These are phyloP conservation scores for Bellardia bayeri DNA, from an alignment of 2,888 invertebrate genomes.

Conservation along the genomic window DNA sequence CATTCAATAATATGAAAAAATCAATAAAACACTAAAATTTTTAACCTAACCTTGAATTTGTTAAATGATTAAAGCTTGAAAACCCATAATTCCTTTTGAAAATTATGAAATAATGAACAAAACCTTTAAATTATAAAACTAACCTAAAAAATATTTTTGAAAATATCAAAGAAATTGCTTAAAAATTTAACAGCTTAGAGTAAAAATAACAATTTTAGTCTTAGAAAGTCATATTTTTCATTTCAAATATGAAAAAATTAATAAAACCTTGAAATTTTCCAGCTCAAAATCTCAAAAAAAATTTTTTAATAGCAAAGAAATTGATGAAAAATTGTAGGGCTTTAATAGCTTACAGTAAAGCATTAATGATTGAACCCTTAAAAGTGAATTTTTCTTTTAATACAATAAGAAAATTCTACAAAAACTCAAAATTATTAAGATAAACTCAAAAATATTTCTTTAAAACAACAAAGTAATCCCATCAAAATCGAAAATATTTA, in stretches of 20 bases:
- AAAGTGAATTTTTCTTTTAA: neutral
- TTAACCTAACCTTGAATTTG: neutral
- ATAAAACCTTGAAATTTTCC: neutral
- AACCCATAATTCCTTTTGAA: too few relatives aligned
- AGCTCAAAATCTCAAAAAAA: neutral
- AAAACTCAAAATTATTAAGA: neutral
- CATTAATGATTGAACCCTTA: neutral
- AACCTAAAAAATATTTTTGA: neutral
- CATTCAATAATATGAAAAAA: neutral
- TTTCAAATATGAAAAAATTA: neutral
- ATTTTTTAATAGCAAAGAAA: neutral
- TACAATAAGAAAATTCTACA: neutral
- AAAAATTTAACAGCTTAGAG: neutral
- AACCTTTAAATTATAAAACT: too few relatives aligned
- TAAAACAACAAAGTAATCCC: too few relatives aligned
- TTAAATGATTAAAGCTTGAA: too few relatives aligned
- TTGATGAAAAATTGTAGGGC: neutral
- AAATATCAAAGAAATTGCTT: neutral
- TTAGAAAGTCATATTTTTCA: neutral
- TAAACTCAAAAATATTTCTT: too few relatives aligned
- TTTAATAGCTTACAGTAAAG: too few relatives aligned
- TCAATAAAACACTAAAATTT: slow-evolving; percentile 2
- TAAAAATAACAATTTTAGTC: neutral
- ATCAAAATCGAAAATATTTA: too few relatives aligned
- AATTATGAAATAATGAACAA: too few relatives aligned